phyloP scores from a whole-genome alignment of 2,797 vertebrate genomes.

The Ficedula albicollis region DNA sequence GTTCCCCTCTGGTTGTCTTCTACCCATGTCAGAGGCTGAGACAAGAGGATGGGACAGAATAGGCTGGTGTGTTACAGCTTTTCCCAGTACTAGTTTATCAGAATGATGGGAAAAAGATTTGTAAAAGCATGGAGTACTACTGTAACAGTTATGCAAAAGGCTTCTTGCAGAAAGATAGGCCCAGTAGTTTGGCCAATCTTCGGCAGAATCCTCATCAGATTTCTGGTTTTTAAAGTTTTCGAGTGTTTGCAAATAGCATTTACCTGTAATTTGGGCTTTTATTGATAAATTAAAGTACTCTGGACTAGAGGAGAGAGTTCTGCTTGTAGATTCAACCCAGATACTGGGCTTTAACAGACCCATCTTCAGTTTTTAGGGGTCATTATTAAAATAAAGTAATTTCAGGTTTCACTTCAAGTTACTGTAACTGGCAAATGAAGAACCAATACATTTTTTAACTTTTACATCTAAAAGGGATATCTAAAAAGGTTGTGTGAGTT shows the following conservation, averaged over 20 bases:
- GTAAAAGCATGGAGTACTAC: not conserved
- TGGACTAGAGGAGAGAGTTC: not conserved
- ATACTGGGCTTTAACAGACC: not conserved
- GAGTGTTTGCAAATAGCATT: not conserved
- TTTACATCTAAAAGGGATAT: not conserved
- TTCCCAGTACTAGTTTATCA: not conserved
- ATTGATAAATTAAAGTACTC: not conserved
- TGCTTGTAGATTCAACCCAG: not conserved
- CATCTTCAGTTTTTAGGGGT: not conserved
- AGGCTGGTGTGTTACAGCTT: not conserved
- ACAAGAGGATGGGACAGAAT: not conserved
- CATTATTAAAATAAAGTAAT: not conserved
- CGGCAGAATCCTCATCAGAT: fast-evolving
- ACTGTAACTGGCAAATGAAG: not conserved
- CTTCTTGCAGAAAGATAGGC: not conserved
- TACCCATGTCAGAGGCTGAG: not conserved
- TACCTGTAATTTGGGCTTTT: not conserved
- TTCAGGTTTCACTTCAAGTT: not conserved
- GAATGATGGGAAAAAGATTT: not conserved
- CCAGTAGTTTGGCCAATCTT: not conserved
- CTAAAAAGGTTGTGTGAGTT: not conserved
- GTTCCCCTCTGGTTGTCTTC: not conserved
- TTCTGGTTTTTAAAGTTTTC: not conserved
- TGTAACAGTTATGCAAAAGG: not conserved
- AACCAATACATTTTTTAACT: not conserved